Evolutionary conservation across 1,140 invertebrate genomes (phyloP), one percentile per base, ranked within the genome.

Genomic region (Drosophila subpulchrella): DNA sequence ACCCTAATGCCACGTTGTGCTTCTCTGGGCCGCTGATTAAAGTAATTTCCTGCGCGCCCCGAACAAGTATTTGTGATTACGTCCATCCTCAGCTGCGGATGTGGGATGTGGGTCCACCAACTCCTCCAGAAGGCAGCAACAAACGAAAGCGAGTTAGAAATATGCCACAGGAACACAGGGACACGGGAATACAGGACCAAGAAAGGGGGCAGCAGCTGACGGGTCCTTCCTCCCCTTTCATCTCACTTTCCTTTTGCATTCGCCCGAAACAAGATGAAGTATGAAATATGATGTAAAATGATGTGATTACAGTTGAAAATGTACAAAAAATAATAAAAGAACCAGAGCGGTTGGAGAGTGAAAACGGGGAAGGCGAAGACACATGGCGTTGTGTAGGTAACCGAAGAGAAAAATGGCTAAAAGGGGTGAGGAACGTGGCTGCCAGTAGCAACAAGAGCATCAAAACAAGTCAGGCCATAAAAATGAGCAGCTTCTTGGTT

Each of bases 251-350:
- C 30, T 51, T 75, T 65, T 75, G 51, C 51, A 75, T 75, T 63
- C 51, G 20, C 20, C 48, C 41, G 46, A 66, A 74, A 68, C 79
- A 82, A 83, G 80, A 78, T 83, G 77, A 81, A 82, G 70, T 81
- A 88, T 88, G 83, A 88, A 88, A 88, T 88, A 88, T 88, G 83
- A 86, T 82, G 83, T 88, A 76, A 82, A 88, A 86, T 86, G 82
- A 88, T 86, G 82, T 88, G 83, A 88, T 88, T 88, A 88, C 82
- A 86, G 78, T 88, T 83, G 81, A 83, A 75, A 83, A 83, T 83
- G 70, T 78, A 68, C 42, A 82, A 78, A 71, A 67, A 66, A 62
- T 36, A 51, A 70, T 41, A 60, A 65, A 81, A 74, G 72, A 48
- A 72, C 56, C 50, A n/a, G 47, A 38, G 39, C 41, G 55, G 30